Conservation (phyloP, 2,797 vertebrate genomes). For the Myotis findleyi region DNA sequence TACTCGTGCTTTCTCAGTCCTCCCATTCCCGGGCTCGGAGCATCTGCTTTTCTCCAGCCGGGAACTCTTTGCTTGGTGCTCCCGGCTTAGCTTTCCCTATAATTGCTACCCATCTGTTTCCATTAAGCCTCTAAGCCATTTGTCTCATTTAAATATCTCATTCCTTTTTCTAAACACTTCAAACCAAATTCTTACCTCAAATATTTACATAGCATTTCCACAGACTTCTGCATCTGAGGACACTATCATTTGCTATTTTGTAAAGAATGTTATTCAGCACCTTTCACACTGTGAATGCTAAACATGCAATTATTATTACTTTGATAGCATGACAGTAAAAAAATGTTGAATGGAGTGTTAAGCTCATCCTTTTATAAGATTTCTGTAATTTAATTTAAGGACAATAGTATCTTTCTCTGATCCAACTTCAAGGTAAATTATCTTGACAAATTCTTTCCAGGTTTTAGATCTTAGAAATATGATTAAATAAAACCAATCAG, state of each 20-base stretch:
- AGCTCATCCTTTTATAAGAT: neutral
- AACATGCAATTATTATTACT: constrained; percentile 52
- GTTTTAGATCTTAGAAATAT: constrained; percentile 34
- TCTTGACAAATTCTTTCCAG: neutral
- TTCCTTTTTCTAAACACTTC: constrained; percentile 69
- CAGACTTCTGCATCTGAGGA: constrained; percentile 52
- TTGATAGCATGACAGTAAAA: constrained; percentile 56
- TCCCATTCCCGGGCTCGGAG: constrained; percentile 16
- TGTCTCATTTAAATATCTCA: constrained; percentile 77
- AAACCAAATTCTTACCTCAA: constrained; percentile 70
- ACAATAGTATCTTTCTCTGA: neutral
- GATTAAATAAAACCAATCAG: constrained; percentile 24
- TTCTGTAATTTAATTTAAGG: constrained; percentile 55
- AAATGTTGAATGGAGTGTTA: constrained; percentile 1
- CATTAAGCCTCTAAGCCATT: constrained; percentile 67
- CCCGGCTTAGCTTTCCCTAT: constrained; percentile 64
- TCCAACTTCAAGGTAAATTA: constrained; percentile 43
- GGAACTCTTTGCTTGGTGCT: constrained; percentile 48
- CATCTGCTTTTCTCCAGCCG: constrained; percentile 54
- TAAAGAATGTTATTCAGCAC: constrained; percentile 45
- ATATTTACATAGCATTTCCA: constrained; percentile 70
- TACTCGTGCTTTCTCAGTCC: neutral
- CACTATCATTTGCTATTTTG: constrained; percentile 48
- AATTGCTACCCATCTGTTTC: constrained; percentile 75
- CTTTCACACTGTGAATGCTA: constrained; percentile 50